Percentiles rank a stretch among this genome's conserved stretches.
These are phyloP conservation scores for Smittia aterrima DNA, from an alignment of 2,888 invertebrate genomes.

Conservation along the genomic window DNA sequence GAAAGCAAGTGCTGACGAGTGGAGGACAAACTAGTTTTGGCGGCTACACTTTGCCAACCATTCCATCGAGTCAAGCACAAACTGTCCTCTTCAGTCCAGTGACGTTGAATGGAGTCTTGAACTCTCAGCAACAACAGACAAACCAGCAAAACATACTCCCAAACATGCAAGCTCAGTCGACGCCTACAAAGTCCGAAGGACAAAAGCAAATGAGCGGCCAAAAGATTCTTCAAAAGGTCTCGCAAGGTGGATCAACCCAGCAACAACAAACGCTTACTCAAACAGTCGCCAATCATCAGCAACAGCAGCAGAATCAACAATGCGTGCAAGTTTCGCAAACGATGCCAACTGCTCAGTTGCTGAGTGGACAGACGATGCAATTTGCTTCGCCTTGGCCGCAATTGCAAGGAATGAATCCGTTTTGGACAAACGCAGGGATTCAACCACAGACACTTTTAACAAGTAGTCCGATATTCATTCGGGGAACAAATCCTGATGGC, in stretches of 20 bases:
- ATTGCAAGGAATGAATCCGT: conserved; percentile 68
- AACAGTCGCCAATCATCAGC: conserved; percentile 51
- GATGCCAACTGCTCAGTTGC: conserved; percentile 70
- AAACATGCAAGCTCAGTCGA: conserved; percentile 47
- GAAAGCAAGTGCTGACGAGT: conserved; percentile 64
- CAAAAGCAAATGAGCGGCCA: conserved; percentile 52
- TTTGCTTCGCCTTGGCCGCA: conserved; percentile 70
- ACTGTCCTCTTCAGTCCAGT: conserved; percentile 72
- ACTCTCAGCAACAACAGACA: conserved; percentile 53
- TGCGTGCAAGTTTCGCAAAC: conserved; percentile 72
- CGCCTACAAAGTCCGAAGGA: conserved; percentile 46
- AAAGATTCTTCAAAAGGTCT: conserved; percentile 59
- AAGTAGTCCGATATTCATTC: conserved; percentile 78
- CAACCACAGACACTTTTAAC: conserved; percentile 69
- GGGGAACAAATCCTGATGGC: conserved; percentile 75
- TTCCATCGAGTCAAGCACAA: conserved; percentile 73
- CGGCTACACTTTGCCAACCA: conserved; percentile 76
- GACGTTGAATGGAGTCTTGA: conserved; percentile 46
- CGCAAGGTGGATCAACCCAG: conserved; percentile 51
- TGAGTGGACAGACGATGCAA: conserved; percentile 74
- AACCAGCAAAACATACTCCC: conserved; percentile 52
- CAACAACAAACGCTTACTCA: conserved; percentile 49
- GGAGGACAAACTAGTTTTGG: conserved; percentile 50
- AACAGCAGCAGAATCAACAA: conserved; percentile 61
- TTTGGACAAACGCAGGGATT: conserved; percentile 67